These are phyloP conservation scores for Telmatochromis sp. DNA, from an alignment of 2,113 vertebrate genomes.

Conservation along the genomic window DNA sequence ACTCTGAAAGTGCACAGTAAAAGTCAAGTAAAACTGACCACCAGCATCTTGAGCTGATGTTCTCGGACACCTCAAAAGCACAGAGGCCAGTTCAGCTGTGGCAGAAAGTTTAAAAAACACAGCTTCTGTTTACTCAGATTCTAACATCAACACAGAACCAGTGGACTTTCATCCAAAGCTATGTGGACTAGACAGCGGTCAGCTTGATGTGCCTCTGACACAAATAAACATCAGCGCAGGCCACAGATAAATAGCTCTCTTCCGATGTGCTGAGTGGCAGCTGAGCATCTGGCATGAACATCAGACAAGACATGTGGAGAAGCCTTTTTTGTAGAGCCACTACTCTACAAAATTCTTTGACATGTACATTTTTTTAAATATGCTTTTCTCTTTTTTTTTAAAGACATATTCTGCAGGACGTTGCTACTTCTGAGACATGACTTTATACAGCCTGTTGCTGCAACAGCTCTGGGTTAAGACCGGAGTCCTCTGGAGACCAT, in stretches of 20 bases:
- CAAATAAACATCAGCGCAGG: slow-evolving; percentile 33
- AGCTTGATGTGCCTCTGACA: slow-evolving; percentile 34
- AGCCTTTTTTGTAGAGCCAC: neutral
- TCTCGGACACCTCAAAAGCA: neutral
- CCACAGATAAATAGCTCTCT: slow-evolving; percentile 38
- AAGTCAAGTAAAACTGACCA: neutral
- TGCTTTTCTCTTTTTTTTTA: neutral
- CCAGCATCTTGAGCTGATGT: neutral
- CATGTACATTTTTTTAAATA: neutral
- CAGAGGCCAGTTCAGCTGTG: neutral
- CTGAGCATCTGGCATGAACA: slow-evolving; percentile 29
- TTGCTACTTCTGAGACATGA: slow-evolving; percentile 31
- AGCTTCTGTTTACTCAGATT: slow-evolving; percentile 13
- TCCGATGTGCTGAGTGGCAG: slow-evolving; percentile 22
- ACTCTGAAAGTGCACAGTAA: neutral
- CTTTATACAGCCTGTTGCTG: slow-evolving; percentile 69
- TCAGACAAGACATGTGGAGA: slow-evolving; percentile 5
- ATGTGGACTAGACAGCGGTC: slow-evolving; percentile 7
- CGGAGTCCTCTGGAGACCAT: slow-evolving; percentile 63
- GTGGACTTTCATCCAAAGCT: neutral
- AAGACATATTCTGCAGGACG: slow-evolving; percentile 6
- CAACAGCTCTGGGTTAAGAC: slow-evolving; percentile 67
- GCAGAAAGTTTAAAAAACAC: slow-evolving; percentile 9
- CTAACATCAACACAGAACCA: slow-evolving; percentile 10
- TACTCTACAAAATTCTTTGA: neutral